These are phyloP conservation scores for Drosophila sturtevanti DNA, from an alignment of 1,140 invertebrate species.

Conservation along the genomic window DNA sequence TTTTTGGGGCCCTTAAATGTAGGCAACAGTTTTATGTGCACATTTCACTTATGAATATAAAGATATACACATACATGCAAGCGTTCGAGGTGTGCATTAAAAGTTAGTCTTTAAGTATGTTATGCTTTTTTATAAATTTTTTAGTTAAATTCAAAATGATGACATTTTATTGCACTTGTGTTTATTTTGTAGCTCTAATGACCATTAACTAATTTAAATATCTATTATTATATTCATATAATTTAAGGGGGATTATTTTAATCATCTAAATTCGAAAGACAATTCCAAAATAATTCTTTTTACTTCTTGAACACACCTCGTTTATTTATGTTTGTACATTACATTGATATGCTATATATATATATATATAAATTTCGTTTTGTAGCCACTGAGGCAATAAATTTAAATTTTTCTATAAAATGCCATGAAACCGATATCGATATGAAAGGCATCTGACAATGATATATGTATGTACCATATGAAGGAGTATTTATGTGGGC, in stretches of 20 bases:
- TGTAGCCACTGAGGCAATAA: slow-evolving; percentile 70
- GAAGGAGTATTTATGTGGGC: not conserved
- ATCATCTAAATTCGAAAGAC: no score
- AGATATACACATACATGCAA: not conserved
- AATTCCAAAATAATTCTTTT: no score
- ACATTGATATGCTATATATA: not conserved
- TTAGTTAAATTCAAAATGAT: no score
- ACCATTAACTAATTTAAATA: no score
- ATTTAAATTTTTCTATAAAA: slow-evolving; percentile 62
- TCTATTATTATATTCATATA: no score
- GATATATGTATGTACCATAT: slow-evolving; percentile 39
- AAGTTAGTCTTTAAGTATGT: no score
- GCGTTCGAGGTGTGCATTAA: no score
- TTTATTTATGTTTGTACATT: not conserved
- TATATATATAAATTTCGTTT: slow-evolving; percentile 17
- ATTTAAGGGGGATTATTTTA: no score
- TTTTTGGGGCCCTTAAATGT: slow-evolving; percentile 43
- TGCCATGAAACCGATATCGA: slow-evolving; percentile 41
- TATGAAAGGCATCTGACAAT: slow-evolving; percentile 62
- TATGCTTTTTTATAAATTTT: no score
- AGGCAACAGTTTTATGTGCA: slow-evolving; percentile 16
- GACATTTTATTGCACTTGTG: no score
- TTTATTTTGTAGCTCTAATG: no score
- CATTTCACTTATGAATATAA: slow-evolving; percentile 5
- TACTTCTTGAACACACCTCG: no score